These are phyloP conservation scores for Naja naja DNA, from an alignment of 2,113 vertebrate species.

Conservation along the genomic window DNA sequence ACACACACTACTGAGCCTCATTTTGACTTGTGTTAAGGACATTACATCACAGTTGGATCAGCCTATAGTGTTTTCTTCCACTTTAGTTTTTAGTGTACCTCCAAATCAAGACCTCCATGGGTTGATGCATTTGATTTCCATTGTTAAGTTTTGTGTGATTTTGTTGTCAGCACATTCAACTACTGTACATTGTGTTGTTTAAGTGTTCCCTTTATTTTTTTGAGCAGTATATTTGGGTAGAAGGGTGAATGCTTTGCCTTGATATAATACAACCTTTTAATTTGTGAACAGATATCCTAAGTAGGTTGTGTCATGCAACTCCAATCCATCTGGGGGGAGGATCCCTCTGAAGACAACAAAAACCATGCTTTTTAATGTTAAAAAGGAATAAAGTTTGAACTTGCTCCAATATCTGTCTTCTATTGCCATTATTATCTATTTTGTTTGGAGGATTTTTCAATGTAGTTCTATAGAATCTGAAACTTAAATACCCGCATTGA, in stretches of 20 bases:
- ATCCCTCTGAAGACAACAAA: background rate
- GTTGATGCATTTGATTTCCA: too few relatives aligned
- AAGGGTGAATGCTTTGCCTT: background rate
- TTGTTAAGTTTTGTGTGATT: too few relatives aligned
- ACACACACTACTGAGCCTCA: too few relatives aligned
- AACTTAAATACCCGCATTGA: background rate
- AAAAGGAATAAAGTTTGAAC: background rate
- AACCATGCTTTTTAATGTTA: background rate
- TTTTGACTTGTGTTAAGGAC: too few relatives aligned
- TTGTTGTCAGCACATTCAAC: too few relatives aligned
- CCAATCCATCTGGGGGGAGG: background rate
- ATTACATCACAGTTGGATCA: too few relatives aligned
- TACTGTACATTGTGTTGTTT: too few relatives aligned
- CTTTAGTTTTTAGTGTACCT: too few relatives aligned
- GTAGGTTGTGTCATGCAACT: background rate
- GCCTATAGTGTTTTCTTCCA: too few relatives aligned
- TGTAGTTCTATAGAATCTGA: slow-evolving; percentile 40
- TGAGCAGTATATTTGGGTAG: background rate
- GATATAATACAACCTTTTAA: background rate
- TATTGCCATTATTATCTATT: background rate
- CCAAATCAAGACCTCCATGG: too few relatives aligned
- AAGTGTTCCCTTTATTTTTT: too few relatives aligned
- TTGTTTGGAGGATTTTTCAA: rapidly evolving
- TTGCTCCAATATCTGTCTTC: background rate
- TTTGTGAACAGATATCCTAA: background rate